These are phyloP conservation scores for Fopius arisanus DNA, from an alignment of 1,140 invertebrate genomes.

Conservation along the genomic window DNA sequence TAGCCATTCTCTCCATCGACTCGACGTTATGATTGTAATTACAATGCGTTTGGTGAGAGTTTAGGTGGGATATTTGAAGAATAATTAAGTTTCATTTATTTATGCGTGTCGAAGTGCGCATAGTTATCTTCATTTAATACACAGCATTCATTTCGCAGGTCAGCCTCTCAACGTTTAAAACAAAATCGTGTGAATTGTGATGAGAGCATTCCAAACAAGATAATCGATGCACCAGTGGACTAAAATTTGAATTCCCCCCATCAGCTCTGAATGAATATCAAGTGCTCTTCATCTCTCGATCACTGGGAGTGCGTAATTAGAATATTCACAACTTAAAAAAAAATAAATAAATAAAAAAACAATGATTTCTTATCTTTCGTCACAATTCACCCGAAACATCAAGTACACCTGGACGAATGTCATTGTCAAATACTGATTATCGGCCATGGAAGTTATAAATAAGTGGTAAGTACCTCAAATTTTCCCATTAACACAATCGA, in stretches of 20 bases:
- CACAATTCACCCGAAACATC: neutral
- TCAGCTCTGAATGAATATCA: no score
- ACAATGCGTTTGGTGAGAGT: conserved; percentile 53
- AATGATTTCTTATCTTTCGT: no score
- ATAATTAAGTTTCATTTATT: conserved; percentile 5
- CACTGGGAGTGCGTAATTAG: no score
- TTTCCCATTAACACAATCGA: neutral
- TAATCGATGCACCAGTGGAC: no score
- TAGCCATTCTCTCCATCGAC: conserved; percentile 45
- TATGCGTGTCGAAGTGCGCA: conserved; percentile 28
- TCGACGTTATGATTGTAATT: conserved; percentile 48
- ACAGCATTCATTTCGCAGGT: conserved; percentile 10
- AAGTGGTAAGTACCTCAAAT: neutral
- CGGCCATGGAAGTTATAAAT: neutral
- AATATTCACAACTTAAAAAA: no score
- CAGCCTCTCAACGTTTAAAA: neutral
- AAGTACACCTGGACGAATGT: conserved; percentile 1
- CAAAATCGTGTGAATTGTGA: neutral
- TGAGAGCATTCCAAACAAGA: neutral
- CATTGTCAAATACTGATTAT: conserved; percentile 9
- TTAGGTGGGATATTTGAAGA: conserved; percentile 46
- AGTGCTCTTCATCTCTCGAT: no score
- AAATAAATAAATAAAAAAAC: no score
- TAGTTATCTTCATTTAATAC: neutral
- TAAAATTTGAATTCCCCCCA: no score